These are phyloP conservation scores for Casuarius casuarius DNA, from an alignment of 2,113 vertebrate genomes.

Conservation along the genomic window DNA sequence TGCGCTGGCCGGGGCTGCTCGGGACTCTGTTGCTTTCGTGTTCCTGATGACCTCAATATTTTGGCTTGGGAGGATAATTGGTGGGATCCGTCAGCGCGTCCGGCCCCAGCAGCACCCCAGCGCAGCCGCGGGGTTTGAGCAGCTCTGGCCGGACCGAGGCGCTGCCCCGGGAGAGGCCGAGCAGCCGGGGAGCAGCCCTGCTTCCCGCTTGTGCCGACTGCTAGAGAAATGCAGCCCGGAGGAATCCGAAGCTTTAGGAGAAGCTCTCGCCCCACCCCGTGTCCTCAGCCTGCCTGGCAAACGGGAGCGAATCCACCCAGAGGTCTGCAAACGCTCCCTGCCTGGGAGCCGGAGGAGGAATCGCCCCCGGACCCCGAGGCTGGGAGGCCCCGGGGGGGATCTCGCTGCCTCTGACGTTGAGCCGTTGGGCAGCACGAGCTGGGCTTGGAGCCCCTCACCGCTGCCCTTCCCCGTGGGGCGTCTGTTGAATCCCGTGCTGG, in stretches of 20 bases:
- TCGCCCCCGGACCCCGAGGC: rapidly evolving
- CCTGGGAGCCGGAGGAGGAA: neutral
- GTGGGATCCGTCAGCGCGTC: neutral
- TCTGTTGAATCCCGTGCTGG: neutral
- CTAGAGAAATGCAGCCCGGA: neutral
- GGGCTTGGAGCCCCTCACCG: too few species aligned
- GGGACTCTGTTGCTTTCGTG: slow-evolving; percentile 59
- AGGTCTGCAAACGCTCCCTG: too few species aligned
- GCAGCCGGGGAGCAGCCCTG: neutral
- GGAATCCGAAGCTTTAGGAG: neutral
- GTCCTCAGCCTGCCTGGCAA: neutral
- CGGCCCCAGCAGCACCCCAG: rapidly evolving
- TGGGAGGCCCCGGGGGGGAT: rapidly evolving
- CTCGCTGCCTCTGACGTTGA: too few species aligned
- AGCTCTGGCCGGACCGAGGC: rapidly evolving
- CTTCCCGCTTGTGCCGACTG: too few species aligned
- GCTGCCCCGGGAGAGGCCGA: neutral
- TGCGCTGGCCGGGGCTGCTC: slow-evolving; percentile 9
- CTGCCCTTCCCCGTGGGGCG: too few species aligned
- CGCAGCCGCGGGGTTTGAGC: neutral
- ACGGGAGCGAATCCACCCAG: too few species aligned
- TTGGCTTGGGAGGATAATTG: neutral
- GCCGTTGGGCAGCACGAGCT: too few species aligned
- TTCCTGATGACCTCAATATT: slow-evolving; percentile 62
- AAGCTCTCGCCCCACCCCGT: neutral